A percentile compares a stretch with the other conserved stretches of the same genome.
Conservation (phyloP, 2,797 vertebrate species). For the Parambassis ranga region DNA sequence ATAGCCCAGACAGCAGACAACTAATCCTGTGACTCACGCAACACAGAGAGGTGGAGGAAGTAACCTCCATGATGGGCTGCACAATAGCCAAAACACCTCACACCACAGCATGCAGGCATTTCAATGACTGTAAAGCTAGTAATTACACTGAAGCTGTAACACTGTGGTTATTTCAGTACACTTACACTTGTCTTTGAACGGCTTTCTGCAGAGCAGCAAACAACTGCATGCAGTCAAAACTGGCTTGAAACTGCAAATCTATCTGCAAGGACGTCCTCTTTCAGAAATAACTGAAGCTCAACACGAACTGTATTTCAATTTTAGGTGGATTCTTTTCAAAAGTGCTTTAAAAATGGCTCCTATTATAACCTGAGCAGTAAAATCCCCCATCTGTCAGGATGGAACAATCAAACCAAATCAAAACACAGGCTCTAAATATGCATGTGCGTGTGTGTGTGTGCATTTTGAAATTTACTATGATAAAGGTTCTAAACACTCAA, state of each 20-base stretch:
- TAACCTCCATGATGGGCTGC: conserved; percentile 25
- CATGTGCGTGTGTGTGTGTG: neutral
- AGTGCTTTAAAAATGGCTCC: conserved; percentile 5
- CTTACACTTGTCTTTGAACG: neutral
- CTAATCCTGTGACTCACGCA: conserved; percentile 38
- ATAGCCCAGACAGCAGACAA: conserved; percentile 40
- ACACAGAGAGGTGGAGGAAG: conserved; percentile 8
- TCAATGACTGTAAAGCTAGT: conserved; percentile 1
- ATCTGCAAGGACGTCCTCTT: neutral
- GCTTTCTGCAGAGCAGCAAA: neutral
- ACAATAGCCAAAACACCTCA: neutral
- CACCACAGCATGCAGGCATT: neutral
- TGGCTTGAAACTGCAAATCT: conserved; percentile 8
- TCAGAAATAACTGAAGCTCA: neutral
- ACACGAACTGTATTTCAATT: neutral
- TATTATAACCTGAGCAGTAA: conserved; percentile 4
- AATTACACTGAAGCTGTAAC: neutral
- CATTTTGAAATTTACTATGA: no score
- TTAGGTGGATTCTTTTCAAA: neutral
- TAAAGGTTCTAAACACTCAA: no score
- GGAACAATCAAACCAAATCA: neutral
- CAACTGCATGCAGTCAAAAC: neutral
- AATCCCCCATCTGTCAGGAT: conserved; percentile 14
- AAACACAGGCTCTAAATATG: neutral
- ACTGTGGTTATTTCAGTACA: neutral